Evolutionary conservation across 2,797 vertebrate genomes (phyloP), one percentile per base, ranked within the genome.

Genomic region (Anabacerthia variegaticeps): DNA sequence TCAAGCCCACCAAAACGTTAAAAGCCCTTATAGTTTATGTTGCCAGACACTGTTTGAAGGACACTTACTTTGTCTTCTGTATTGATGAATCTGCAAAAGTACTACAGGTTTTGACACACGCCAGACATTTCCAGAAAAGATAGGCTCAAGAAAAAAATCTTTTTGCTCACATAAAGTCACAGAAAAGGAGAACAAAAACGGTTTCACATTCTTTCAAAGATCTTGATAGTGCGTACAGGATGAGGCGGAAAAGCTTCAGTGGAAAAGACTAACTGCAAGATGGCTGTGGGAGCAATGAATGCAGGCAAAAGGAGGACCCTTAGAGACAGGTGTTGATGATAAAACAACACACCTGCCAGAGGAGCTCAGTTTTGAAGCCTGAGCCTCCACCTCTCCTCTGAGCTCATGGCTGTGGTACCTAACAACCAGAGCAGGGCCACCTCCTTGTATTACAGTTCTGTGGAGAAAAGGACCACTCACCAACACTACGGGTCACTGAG

Each of bases 361-460:
- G 15, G 1, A 82, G 21, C 28, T 76, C 63, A 44, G 2, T 49
- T 85, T 9, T 43, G 7, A 59, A 67, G 23, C 26, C 26, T 59
- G 46, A 81, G 39, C 21, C 32, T 66, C 14, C 21, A 51, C 14
- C 13, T 63, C 30, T 48, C 19, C 36, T 37, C 71, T 19, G 74
- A 69, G 36, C 37, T 67, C 46, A 46, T 1, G 1, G 20, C 9
- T 19, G 17, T 0, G 4, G 16, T 9, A 76, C 5, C 21, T 15
- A 79, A 39, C 14, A 49, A 41, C 11, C 10, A 68, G 32, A 37
- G 36, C 16, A 63, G 24, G 4, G 8, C 56, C 22, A 88, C 11
- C 6, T 36, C n/a, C 32, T 74, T n/a, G 27, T 61, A 9, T 2
- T 62, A 24, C 22, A 18, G 5, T 5, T 77, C 56, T 48, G 0